phyloP scores from a whole-genome alignment of 2,888 invertebrate species.

The Sarcophaga rosellei region DNA sequence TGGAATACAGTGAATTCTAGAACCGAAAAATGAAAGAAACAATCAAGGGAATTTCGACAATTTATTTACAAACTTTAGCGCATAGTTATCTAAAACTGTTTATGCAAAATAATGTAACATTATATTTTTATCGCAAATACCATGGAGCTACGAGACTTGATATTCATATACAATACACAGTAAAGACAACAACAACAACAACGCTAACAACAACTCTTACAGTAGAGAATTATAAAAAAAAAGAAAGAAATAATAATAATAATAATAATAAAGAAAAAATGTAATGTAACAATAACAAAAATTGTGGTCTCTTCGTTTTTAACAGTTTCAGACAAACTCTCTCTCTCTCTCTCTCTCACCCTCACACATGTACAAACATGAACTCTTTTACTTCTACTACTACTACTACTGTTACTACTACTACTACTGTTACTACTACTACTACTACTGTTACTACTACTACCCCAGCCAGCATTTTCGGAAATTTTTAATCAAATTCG shows the following conservation, averaged over 20 bases:
- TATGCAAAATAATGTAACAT: conserved; percentile 68
- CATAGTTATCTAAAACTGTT: conserved; percentile 69
- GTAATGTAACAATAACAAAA: background rate
- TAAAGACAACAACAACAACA: conserved; percentile 6
- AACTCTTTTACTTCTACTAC: too few species aligned
- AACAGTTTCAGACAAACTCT: conserved; percentile 8
- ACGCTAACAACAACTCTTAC: background rate
- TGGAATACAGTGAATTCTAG: conserved; percentile 32
- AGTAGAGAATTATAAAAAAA: background rate
- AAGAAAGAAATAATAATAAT: background rate
- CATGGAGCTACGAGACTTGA: conserved; percentile 56
- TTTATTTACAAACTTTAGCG: conserved; percentile 67
- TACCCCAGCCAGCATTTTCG: too few species aligned
- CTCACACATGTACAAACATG: background rate
- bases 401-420: too few species aligned
- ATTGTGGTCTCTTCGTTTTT: background rate
- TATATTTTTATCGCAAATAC: conserved; percentile 68
- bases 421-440: background rate
- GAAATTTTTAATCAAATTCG: too few species aligned
- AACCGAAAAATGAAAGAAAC: conserved; percentile 61
- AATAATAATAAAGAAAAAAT: conserved; percentile 21
- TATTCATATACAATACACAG: conserved; percentile 27
- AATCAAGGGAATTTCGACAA: conserved; percentile 67
- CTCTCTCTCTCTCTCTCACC: background rate
- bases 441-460: background rate